Evolutionary conservation across 2,797 vertebrate species (phyloP), one percentile per base, ranked within the genome.

Genomic region (Meda fulgida): DNA sequence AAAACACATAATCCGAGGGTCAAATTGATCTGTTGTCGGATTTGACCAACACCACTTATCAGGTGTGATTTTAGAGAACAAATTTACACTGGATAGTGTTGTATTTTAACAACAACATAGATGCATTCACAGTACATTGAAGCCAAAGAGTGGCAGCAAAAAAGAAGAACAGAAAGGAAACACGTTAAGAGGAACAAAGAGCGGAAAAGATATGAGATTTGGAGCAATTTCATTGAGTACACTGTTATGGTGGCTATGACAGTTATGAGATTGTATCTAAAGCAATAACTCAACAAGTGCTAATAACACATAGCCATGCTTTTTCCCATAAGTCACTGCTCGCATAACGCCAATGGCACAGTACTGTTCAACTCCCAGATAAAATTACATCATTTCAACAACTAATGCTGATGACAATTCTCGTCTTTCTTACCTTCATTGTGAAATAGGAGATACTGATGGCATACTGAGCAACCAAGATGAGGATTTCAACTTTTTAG

Each of bases 1-100:
- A 78, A 73, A 86, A 87, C 86, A 23, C 85, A 87, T 89, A 87
- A 78, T 60, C 72, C 71, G 19, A 80, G 80, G 71, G 87, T 87
- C 78, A 79, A 85, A 88, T 65, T 80, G 82, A 89, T 83, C 85
- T 29, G 21, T 80, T 38, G 43, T 69, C 75, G 40, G 77, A 88
- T 84, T 89, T 84, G 69, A 84, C 71, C 66, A 86, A 81, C 81
- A 86, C 72, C 43, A 84, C 78, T 80, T 87, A 80, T 85, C 86
- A 75, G 81, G 21, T 29, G 70, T 76, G 67, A 78, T 81, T 86
- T 72, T 46, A 86, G 72, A 88, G 85, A 85, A 75, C 66, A 75
- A 77, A 40, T 36, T 53, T 46, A 67, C 29, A 40, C 60, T 55
- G 38, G 34, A 81, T 69, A 40, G 58, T 13, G 6, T 48, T 43